Conservation (phyloP, 2,888 invertebrate species). For the Elegia similella region DNA sequence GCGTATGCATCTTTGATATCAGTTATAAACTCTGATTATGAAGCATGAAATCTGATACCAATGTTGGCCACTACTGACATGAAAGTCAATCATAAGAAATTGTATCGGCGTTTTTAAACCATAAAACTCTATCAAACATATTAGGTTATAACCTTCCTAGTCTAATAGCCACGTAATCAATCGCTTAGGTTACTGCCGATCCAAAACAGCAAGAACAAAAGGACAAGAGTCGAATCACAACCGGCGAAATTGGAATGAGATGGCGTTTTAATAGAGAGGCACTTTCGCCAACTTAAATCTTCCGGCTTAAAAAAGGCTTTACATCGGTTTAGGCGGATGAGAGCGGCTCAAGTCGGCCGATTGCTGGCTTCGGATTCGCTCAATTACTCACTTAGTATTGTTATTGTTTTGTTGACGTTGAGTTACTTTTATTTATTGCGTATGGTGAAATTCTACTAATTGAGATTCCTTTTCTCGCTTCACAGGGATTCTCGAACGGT, state of each 20-base stretch:
- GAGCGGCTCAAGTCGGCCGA: slow-evolving; percentile 68
- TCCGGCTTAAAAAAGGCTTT: slow-evolving; percentile 80
- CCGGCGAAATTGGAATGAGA: slow-evolving; percentile 54
- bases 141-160: not conserved
- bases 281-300: slow-evolving; percentile 80
- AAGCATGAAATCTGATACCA: too few species aligned
- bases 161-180: not conserved
- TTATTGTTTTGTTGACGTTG: slow-evolving; percentile 20
- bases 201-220: slow-evolving; percentile 22
- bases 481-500: too few species aligned
- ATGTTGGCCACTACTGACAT: too few species aligned
- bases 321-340: slow-evolving; percentile 79
- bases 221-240: slow-evolving; percentile 27
- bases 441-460: not conserved
- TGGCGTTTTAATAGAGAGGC: slow-evolving; percentile 77
- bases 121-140: not conserved
- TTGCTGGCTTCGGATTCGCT: slow-evolving; percentile 71
- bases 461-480: not conserved
- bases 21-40: too few species aligned
- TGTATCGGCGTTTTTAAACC: too few species aligned
- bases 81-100: too few species aligned
- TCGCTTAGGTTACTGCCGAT: not conserved
- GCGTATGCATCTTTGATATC: too few species aligned
- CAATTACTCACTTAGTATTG: slow-evolving; percentile 63
- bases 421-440: not conserved